phyloP scores from a whole-genome alignment of 2,113 vertebrate species.

The Esox niger region DNA sequence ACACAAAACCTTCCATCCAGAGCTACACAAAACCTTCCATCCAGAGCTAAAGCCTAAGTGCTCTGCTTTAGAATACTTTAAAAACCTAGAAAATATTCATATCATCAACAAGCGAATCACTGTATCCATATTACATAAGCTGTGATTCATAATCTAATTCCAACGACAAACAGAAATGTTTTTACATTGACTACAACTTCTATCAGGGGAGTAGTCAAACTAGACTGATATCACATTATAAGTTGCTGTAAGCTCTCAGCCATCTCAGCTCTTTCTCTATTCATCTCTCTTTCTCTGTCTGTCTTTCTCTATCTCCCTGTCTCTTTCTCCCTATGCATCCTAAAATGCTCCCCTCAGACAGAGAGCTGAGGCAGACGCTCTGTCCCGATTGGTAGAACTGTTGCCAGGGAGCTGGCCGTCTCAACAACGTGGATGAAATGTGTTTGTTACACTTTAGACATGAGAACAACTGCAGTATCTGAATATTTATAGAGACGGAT shows the following conservation, averaged over 20 bases:
- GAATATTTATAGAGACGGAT: slow-evolving; percentile 77
- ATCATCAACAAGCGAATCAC: not conserved
- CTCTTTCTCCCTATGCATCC: slow-evolving; percentile 43
- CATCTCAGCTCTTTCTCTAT: not conserved
- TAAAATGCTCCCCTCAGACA: slow-evolving; percentile 71
- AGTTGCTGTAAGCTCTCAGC: not conserved
- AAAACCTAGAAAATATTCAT: not conserved
- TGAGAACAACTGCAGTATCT: slow-evolving; percentile 77
- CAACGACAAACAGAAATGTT: not conserved
- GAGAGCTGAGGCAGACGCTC: slow-evolving; percentile 50
- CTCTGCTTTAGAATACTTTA: too few species aligned
- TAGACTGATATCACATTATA: not conserved
- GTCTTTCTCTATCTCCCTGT: too few species aligned
- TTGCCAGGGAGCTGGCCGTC: slow-evolving; percentile 73
- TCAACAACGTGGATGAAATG: slow-evolving; percentile 71
- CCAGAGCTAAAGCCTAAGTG: too few species aligned
- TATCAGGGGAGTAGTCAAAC: not conserved
- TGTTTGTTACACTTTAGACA: slow-evolving; percentile 73
- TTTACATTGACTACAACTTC: not conserved
- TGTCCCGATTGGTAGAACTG: slow-evolving; percentile 70
- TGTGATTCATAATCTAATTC: not conserved
- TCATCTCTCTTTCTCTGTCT: too few species aligned
- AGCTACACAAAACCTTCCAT: too few species aligned
- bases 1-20: too few species aligned
- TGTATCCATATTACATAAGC: not conserved